Evolutionary conservation across 2,113 vertebrate genomes (phyloP), one percentile per base, ranked within the genome.

Genomic region (Megalops atlanticus): DNA sequence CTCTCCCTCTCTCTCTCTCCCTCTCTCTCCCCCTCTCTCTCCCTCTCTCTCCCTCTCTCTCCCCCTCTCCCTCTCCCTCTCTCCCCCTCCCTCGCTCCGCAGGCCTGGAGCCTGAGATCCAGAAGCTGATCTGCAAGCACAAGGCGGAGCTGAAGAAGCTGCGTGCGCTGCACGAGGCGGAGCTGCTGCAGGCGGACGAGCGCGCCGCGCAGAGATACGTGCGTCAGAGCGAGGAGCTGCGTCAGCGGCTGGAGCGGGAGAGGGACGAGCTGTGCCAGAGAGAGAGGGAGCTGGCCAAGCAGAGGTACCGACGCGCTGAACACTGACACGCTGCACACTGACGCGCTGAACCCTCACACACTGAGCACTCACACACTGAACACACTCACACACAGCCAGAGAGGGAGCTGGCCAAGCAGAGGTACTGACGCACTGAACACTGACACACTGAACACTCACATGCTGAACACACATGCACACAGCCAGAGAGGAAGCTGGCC

Each of bases 61-160:
- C 75, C 35, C 43, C 14, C 33, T 33, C 18, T 31, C 16, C 33
- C 35, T 16, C 16, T 7, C 36, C 14, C n/a, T 47, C 69, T 21
- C 12, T 39, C 15, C 24, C 43, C 52, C 72, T 38, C 36, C 47
- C 3, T 35, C 35, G 21, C 38, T 24, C 16, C 0, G 1, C 86
- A 99, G 98, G 98, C 41, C 93, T 99, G 86, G 98, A 98, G 88
- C 97, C 98, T 0, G 97, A 99, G 93, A 96, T 99, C 92, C 98
- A 98, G 93, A 98, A 95, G 90, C 94, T 99, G 5, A 93, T 98
- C 1, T 91, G 94, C 10, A 96, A 94, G 85, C 97, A 99, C 91
- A 96, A 94, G 68, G 95, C 96, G 89, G 97, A 99, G 88, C 91
- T 98, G 87, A 92, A 92, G 89, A 94, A 94, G 89, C 94, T 99